Base-by-base conservation (phyloP, 2,888 invertebrate genomes). In the Leptinotarsa rubiginosa region DNA sequence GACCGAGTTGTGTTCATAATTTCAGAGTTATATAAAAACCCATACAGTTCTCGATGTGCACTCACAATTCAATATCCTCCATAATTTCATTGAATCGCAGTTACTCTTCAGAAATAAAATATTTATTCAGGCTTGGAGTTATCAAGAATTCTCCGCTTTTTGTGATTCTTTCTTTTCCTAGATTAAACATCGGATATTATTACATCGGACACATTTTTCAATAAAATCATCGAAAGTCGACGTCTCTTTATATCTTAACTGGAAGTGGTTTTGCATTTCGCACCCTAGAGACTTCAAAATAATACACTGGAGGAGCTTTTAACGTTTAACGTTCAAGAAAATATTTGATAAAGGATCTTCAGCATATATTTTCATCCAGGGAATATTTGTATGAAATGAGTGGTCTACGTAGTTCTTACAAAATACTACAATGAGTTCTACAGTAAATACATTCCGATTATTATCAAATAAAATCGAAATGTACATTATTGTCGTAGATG, bases 171-270 rank as follows among this genome's bases (percentile, higher is more conserved):
- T 20, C 20, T 22, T 20, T 56, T 22, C 56, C 56, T 56, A 56
- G 22, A 56, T 56, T 56, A 20, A 56, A 56, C 18, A 56, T 56
- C 56, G 20, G 22, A 22, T 20, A 20, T 56, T 56, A 56, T 56
- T 56, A 18, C 10, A 18, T 54, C 56, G 22, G 10, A 20, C 20
- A 20, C 56, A 56, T 56, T 56, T 56, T 56, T 22, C 56, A 56
- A 56, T 56, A 56, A 56, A 18, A 16, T 56, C 56, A 20, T 22
- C 20, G 20, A 18, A 52, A 52, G 12, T 52, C 18, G 22, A 56
- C 22, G 56, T 56, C 56, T 56, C 20, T 56, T 56, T 20, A 20
- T 56, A 20, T 56, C 56, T 56, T 56, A 56, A 15, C 20, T 20
- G 20, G 20, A 56, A 20, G 20, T 56, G 56, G 15, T 22, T 56